Conservation (phyloP, 1,140 invertebrate species). For the Atopsyche davidsoni region DNA sequence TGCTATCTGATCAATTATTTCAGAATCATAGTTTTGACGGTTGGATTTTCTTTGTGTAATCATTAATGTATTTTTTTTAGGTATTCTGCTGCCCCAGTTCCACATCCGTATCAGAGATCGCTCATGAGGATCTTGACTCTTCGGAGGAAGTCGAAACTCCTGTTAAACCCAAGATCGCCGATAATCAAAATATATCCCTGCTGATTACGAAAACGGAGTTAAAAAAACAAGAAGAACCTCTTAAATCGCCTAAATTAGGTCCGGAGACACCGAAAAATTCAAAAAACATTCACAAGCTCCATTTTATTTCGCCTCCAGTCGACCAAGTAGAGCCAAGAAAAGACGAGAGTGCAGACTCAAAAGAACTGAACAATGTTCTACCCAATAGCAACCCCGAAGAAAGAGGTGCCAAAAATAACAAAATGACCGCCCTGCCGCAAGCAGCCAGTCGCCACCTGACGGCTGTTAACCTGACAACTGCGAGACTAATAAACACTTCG, state of each 20-base stretch:
- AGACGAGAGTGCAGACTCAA: conserved; percentile 20
- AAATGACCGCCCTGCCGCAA: conserved; percentile 1
- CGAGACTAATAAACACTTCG: neutral
- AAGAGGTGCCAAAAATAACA: conserved; percentile 18
- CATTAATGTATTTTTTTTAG: conserved; percentile 13
- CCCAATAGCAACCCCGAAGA: conserved; percentile 10
- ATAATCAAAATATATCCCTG: conserved; percentile 14
- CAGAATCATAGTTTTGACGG: neutral
- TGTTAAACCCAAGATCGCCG: conserved; percentile 5
- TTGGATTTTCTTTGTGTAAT: neutral
- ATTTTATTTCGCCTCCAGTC: conserved; percentile 6
- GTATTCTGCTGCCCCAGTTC: conserved; percentile 19
- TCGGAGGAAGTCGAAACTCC: conserved; percentile 9
- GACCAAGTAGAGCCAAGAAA: conserved; percentile 16
- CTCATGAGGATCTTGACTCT: conserved; percentile 10
- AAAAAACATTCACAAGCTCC: conserved; percentile 15
- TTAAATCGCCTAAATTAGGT: conserved; percentile 1
- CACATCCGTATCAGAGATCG: conserved; percentile 8
- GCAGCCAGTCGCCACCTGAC: conserved; percentile 4
- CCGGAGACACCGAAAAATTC: conserved; percentile 16
- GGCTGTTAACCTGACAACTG: conserved; percentile 5
- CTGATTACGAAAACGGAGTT: conserved; percentile 2
- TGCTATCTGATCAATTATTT: neutral
- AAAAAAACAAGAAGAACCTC: conserved; percentile 10
- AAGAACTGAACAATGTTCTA: conserved; percentile 22